These are phyloP conservation scores for Aurelia coerulea DNA, from an alignment of 30 jellyfish, hydroid and myxozoan genomes.

Conservation along the genomic window DNA sequence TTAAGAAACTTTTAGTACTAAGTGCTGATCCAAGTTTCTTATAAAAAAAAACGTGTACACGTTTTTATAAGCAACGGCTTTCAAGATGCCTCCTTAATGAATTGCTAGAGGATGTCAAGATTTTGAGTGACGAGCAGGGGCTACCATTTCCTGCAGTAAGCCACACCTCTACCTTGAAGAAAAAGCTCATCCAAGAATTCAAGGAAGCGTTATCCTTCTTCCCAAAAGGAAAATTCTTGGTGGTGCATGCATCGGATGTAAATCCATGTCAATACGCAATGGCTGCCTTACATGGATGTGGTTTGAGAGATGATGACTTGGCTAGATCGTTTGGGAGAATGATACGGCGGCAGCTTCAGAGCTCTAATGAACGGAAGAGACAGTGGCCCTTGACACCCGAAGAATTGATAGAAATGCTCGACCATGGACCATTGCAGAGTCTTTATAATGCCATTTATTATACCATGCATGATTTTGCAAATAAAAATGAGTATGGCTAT, in stretches of 20 bases:
- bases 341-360: conserved; percentile 38
- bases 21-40: no score
- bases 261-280: conserved; percentile 32
- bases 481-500: conserved; percentile 46
- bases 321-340: conserved; percentile 51
- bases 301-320: conserved; percentile 39
- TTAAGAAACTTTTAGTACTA: no score
- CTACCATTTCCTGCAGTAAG: conserved; percentile 8
- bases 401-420: conserved; percentile 27
- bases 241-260: conserved; percentile 41
- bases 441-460: conserved; percentile 41
- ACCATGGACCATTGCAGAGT: conserved; percentile 35
- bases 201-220: conserved; percentile 3
- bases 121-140: conserved; percentile 28
- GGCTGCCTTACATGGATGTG: conserved; percentile 60
- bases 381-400: conserved; percentile 63
- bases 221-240: conserved; percentile 33
- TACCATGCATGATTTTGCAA: conserved; percentile 37
- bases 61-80: no score
- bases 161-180: conserved; percentile 21
- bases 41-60: no score
- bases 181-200: conserved; percentile 8
- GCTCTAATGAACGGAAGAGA: background rate
- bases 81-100: conserved; percentile 16
- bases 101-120: background rate